Base-by-base conservation (phyloP, 2,888 invertebrate species). In the Acleris sparsana region DNA sequence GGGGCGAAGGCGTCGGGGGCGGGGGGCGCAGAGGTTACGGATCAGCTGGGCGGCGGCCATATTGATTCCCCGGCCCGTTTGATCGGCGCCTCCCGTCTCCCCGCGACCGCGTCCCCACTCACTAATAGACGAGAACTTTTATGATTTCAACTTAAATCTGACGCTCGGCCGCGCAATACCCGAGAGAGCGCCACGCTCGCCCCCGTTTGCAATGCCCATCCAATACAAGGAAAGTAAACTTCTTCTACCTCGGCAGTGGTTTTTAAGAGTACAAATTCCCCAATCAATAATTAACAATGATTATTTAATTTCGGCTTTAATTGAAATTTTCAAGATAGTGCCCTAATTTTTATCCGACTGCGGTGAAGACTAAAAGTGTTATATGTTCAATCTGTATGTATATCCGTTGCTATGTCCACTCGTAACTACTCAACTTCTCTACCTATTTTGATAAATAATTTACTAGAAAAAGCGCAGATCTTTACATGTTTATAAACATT, bases 31-130 rank as follows among this genome's bases (percentile, higher is more conserved):
- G 89, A 86, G 90, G 89, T 89, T 89, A 87, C 89, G 89, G 91
- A 92, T 92, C 92, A 91, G 92, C 92, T 90, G 90, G 92, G 91
- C 88, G 90, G 89, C 91, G 88, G 89, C 90, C 92, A 91, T 92
- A 92, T 92, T 92, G 92, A 92, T 92, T 92, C 92, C 85, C 88
- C 86, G 87, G 89, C 89, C 89, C 89, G 89, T 90, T 90, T 90
- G 91, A 90, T 89, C 90, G 89, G 89, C 87, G 86, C 86, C 88
- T 81, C 85, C 82, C 81, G 72, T 75, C 83, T 80, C 81, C 25
- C 79, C 83, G 77, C 82, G 75, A 78, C 78, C 73, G 72, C 73
- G 70, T 69, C 72, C 71, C 76, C 75, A 79, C 79, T 73, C 69
- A 71, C 75, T 92, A 92, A 89, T 89, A 89, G 87, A 89, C 83